Evolutionary conservation across 2,113 vertebrate genomes (phyloP).

Genomic region (Vulpes vulpes): DNA sequence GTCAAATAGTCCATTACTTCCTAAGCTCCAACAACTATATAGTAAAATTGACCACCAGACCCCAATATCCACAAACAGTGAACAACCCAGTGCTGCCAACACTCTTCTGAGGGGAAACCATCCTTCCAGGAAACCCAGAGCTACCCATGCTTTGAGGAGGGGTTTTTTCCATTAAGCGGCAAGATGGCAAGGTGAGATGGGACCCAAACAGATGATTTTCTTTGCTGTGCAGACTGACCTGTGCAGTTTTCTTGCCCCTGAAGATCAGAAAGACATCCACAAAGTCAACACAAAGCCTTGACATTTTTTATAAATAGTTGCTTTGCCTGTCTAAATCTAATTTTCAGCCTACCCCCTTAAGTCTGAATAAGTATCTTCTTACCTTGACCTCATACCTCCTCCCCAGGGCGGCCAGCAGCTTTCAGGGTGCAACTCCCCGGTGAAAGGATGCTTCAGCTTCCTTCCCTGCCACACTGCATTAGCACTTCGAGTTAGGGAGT

Average conservation of each 20-base stretch:
- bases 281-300: not conserved
- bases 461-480: not conserved
- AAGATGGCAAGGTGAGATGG: not conserved
- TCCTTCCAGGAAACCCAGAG: not conserved
- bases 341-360: not conserved
- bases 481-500: not conserved
- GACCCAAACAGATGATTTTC: not conserved
- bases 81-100: not conserved
- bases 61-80: not conserved
- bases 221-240: not conserved
- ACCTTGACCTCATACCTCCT: not conserved
- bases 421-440: not conserved
- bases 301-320: not conserved
- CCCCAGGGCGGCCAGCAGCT: not conserved
- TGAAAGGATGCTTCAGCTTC: not conserved
- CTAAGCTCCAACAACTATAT: not conserved
- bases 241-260: not conserved
- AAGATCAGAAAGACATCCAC: not conserved
- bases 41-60: not conserved
- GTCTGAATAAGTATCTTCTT: not conserved
- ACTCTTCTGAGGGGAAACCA: not conserved
- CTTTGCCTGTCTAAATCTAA: not conserved
- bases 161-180: not conserved
- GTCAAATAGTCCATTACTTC: not conserved
- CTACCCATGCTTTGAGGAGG: not conserved